These are phyloP conservation scores for Synanthedon myopaeformis DNA, from an alignment of 2,888 invertebrate genomes.

Conservation along the genomic window DNA sequence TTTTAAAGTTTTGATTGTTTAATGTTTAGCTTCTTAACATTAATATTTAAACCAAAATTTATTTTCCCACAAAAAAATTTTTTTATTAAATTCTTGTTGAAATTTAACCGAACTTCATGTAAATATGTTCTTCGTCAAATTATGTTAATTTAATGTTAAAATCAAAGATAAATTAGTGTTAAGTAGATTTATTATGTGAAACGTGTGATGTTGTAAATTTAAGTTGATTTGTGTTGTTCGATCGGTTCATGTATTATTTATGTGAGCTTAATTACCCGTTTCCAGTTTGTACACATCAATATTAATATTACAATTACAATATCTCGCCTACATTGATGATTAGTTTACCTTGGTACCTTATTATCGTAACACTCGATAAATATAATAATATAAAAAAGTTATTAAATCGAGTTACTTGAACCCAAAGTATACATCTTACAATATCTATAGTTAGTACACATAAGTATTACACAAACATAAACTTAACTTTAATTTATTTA, in stretches of 20 bases:
- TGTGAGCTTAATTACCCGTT: conserved; percentile 26
- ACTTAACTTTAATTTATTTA: too few relatives aligned
- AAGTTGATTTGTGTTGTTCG: background rate
- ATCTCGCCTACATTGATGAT: conserved; percentile 18
- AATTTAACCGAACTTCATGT: background rate
- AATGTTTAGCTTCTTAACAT: too few relatives aligned
- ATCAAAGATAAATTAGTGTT: background rate
- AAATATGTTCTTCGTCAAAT: too few relatives aligned
- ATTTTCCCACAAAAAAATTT: too few relatives aligned
- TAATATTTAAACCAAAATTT: too few relatives aligned
- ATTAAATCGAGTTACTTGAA: too few relatives aligned
- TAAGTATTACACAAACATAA: too few relatives aligned
- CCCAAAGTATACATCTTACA: too few relatives aligned
- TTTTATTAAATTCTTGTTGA: background rate
- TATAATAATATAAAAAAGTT: too few relatives aligned
- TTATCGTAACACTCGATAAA: conserved; percentile 5
- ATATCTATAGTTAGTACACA: too few relatives aligned
- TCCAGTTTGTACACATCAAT: conserved; percentile 32
- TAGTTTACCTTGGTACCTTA: conserved; percentile 15
- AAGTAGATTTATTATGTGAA: background rate
- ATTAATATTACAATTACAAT: conserved; percentile 44
- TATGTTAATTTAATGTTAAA: background rate
- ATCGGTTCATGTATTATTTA: conserved; percentile 30
- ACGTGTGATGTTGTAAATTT: background rate
- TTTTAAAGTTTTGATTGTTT: too few relatives aligned